These are phyloP conservation scores for Cynaeus angustus DNA, from an alignment of 2,888 invertebrate species.

Conservation along the genomic window DNA sequence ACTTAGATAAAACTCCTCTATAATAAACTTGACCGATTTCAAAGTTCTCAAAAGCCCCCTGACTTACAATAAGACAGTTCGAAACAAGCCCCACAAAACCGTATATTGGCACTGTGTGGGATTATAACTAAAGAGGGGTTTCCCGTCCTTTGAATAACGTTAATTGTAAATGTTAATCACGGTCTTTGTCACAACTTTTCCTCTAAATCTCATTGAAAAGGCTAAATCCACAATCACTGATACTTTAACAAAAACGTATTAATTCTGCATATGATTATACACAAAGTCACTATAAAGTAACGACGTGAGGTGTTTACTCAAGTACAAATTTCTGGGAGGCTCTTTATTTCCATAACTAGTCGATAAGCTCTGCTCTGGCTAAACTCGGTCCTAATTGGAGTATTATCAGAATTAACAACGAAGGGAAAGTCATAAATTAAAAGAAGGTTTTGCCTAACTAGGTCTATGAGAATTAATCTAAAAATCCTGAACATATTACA, in stretches of 20 bases:
- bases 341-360: slow-evolving; percentile 26
- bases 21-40: too few species aligned
- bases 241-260: slow-evolving; percentile 28
- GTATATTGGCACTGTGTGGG: background rate
- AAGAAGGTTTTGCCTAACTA: background rate
- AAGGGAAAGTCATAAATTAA: slow-evolving; percentile 20
- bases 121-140: slow-evolving; percentile 1
- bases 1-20: too few species aligned
- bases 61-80: too few species aligned
- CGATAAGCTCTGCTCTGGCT: slow-evolving; percentile 21
- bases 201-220: background rate
- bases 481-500: too few species aligned
- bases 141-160: background rate
- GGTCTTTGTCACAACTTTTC: background rate
- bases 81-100: background rate
- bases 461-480: too few species aligned
- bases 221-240: slow-evolving; percentile 6
- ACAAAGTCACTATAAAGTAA: background rate
- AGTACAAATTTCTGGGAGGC: slow-evolving; percentile 12
- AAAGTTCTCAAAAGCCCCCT: too few species aligned
- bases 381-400: slow-evolving; percentile 16
- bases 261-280: slow-evolving; percentile 6
- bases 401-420: slow-evolving; percentile 26
- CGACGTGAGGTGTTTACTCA: slow-evolving; percentile 23
- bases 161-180: slow-evolving; percentile 2